A percentile compares a stretch with the other conserved stretches of the same genome.
These are phyloP conservation scores for Watsonalla binaria DNA, from an alignment of 2,888 invertebrate genomes.

Conservation along the genomic window DNA sequence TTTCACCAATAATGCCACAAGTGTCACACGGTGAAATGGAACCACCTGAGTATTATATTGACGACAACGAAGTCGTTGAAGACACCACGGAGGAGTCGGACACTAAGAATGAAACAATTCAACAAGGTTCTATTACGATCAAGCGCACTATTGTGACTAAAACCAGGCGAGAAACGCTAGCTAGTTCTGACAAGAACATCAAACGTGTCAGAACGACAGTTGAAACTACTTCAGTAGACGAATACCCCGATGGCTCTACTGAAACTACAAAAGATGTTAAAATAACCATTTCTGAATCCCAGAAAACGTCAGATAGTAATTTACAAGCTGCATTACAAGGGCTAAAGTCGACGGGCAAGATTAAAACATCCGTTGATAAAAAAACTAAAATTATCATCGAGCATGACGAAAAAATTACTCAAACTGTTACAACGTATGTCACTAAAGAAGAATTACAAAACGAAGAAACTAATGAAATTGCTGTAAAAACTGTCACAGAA, in stretches of 20 bases:
- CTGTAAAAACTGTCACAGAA: conserved; percentile 69
- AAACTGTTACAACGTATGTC: conserved; percentile 60
- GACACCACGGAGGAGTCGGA: conserved; percentile 61
- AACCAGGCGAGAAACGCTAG: conserved; percentile 67
- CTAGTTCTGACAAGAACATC: conserved; percentile 71
- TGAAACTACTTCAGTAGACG: conserved; percentile 70
- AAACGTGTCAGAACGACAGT: conserved; percentile 79
- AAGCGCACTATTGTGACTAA: conserved; percentile 67
- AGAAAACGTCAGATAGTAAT: conserved; percentile 66
- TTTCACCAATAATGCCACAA: conserved; percentile 37
- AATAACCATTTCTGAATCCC: conserved; percentile 72
- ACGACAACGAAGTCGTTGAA: conserved; percentile 60
- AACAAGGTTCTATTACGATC: conserved; percentile 50
- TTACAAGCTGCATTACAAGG: conserved; percentile 69
- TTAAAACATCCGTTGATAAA: conserved; percentile 65
- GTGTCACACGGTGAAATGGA: conserved; percentile 26
- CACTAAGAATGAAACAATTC: conserved; percentile 55
- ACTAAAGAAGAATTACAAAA: conserved; percentile 69
- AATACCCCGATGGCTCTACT: conserved; percentile 74
- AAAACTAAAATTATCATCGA: conserved; percentile 70
- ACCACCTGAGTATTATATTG: conserved; percentile 38
- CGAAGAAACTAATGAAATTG: conserved; percentile 55
- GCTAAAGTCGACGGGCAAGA: conserved; percentile 59
- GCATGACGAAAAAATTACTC: conserved; percentile 63
- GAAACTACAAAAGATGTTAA: conserved; percentile 76